A percentile compares a stretch with the other conserved stretches of the same genome.
These are phyloP conservation scores for Stenchaetothrips biformis DNA, from an alignment of 2,888 invertebrate species.

Conservation along the genomic window DNA sequence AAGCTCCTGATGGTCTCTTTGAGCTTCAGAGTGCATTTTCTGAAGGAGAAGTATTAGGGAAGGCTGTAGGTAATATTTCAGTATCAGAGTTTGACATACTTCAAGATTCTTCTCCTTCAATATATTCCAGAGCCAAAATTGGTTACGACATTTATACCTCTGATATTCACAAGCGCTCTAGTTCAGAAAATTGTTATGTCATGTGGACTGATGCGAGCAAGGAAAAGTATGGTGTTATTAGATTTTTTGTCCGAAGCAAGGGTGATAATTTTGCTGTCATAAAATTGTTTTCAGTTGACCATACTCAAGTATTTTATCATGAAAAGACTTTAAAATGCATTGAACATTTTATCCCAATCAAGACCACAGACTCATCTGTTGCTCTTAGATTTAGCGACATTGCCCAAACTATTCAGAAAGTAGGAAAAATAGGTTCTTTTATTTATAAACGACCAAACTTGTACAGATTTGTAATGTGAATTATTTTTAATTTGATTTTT, in stretches of 20 bases:
- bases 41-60: too few relatives aligned
- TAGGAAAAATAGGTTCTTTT: not conserved
- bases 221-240: too few relatives aligned
- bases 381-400: not conserved
- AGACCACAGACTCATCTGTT: not conserved
- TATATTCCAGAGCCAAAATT: too few relatives aligned
- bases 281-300: not conserved
- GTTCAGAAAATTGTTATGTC: too few relatives aligned
- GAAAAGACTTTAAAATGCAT: not conserved
- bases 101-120: too few relatives aligned
- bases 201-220: too few relatives aligned
- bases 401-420: not conserved
- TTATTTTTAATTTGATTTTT: not conserved
- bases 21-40: too few relatives aligned
- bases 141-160: too few relatives aligned
- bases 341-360: not conserved
- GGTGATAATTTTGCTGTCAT: not conserved
- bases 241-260: not conserved
- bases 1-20: too few relatives aligned
- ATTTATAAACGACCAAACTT: not conserved
- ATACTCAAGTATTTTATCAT: not conserved
- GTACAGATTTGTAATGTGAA: not conserved
- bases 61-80: too few relatives aligned
- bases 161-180: too few relatives aligned
- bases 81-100: too few relatives aligned